A percentile compares a stretch with the other conserved stretches of the same genome.
These are phyloP conservation scores for Boleophthalmus pectinirostris DNA, from an alignment of 2,113 vertebrate genomes.

Conservation along the genomic window DNA sequence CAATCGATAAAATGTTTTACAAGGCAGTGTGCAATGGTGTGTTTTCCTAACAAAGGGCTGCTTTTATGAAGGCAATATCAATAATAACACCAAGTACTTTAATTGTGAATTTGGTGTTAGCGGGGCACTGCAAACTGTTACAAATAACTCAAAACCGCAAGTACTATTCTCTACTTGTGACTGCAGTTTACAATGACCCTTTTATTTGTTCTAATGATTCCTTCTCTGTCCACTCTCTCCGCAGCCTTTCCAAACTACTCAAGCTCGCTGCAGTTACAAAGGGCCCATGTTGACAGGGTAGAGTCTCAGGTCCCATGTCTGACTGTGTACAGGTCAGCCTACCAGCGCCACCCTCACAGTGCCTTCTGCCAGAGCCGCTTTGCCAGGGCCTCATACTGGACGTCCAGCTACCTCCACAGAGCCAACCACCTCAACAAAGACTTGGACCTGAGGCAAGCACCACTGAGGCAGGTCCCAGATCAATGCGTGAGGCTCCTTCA, in stretches of 20 bases:
- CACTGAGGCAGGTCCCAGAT: conserved; percentile 57
- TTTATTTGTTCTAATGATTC: conserved; percentile 39
- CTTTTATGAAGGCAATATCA: too few relatives aligned
- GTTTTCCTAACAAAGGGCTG: too few relatives aligned
- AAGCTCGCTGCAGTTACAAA: conserved; percentile 65
- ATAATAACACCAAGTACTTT: too few relatives aligned
- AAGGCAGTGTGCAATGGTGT: too few relatives aligned
- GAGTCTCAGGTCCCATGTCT: conserved; percentile 30
- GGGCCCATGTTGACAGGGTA: conserved; percentile 40
- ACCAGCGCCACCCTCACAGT: conserved; percentile 52
- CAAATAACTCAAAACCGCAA: too few relatives aligned
- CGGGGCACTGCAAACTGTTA: too few relatives aligned
- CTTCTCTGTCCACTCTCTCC: conserved; percentile 28
- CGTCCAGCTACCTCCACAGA: conserved; percentile 59
- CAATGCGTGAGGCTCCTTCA: conserved; percentile 24
- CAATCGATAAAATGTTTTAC: too few relatives aligned
- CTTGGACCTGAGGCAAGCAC: conserved; percentile 49
- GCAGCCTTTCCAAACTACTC: conserved; percentile 80
- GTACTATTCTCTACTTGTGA: too few relatives aligned
- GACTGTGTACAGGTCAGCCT: conserved; percentile 62
- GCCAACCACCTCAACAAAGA: conserved; percentile 58
- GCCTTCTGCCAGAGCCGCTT: conserved; percentile 54
- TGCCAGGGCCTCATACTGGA: conserved; percentile 40
- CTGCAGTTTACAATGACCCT: neutral
- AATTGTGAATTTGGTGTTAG: too few relatives aligned